Evolutionary conservation across 2,113 vertebrate genomes (phyloP).

Genomic region (Petrocephalus zakoni): DNA sequence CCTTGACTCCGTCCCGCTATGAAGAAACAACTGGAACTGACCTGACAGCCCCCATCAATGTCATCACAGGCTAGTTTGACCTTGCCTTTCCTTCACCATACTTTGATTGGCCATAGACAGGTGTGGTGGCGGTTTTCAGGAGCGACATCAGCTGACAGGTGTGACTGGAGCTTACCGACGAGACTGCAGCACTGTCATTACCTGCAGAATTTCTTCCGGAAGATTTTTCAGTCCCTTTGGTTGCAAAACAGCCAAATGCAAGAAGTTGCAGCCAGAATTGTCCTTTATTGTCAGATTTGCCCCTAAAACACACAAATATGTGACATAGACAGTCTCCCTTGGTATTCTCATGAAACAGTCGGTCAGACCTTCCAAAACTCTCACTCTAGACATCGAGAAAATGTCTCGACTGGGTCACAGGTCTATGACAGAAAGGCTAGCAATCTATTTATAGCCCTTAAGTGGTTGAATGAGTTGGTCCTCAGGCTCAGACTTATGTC

Average conservation of each 20-base stretch:
- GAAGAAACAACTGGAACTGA: background rate
- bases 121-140: background rate
- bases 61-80: background rate
- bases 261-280: conserved; percentile 72
- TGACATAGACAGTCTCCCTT: background rate
- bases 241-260: conserved; percentile 76
- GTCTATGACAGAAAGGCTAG: background rate
- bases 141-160: background rate
- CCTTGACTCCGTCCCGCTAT: conserved; percentile 67
- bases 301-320: conserved; percentile 52
- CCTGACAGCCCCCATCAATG: background rate
- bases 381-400: background rate
- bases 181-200: background rate
- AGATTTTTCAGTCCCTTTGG: conserved; percentile 73
- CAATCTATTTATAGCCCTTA: background rate
- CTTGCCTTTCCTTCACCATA: no score
- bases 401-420: background rate
- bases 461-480: background rate
- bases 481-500: background rate
- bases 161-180: background rate
- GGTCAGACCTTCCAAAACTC: background rate
- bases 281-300: conserved; percentile 73
- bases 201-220: conserved; percentile 68
- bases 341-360: background rate
- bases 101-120: background rate